phyloP scores from a whole-genome alignment of 1,140 invertebrate species.

The Calephelis virginiensis region DNA sequence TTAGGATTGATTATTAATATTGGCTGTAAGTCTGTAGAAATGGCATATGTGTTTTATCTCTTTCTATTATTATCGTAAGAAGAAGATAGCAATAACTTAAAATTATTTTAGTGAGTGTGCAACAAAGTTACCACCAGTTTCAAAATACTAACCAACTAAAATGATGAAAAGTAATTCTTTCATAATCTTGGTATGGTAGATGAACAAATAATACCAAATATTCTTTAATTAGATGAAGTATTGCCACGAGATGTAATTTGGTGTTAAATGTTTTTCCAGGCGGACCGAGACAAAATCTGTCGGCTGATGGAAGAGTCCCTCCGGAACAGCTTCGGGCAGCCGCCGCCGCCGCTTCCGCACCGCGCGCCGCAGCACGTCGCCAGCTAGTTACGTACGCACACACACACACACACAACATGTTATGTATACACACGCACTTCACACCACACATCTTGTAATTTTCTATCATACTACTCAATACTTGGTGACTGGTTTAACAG shows the following conservation, averaged over 20 bases:
- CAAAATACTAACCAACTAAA: too few species aligned
- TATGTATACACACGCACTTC: neutral
- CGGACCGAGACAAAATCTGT: slow-evolving; percentile 86
- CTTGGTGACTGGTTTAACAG: neutral
- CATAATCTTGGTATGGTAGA: neutral
- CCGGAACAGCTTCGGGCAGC: slow-evolving; percentile 72
- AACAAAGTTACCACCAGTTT: too few species aligned
- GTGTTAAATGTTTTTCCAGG: slow-evolving; percentile 56
- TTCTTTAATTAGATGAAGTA: too few species aligned
- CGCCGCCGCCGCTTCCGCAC: slow-evolving; percentile 25
- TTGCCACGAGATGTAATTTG: too few species aligned
- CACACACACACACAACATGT: neutral
- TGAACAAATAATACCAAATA: too few species aligned
- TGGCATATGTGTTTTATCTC: too few species aligned
- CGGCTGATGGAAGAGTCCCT: slow-evolving; percentile 86
- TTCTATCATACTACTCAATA: neutral
- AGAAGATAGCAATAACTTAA: too few species aligned
- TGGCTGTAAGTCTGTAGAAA: too few species aligned
- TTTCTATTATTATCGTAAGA: too few species aligned
- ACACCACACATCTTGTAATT: slow-evolving; percentile 4
- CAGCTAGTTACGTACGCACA: slow-evolving; percentile 40
- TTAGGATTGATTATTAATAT: too few species aligned
- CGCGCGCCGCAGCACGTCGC: slow-evolving; percentile 45
- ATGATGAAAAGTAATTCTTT: too few species aligned
- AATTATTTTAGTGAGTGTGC: too few species aligned